Conservation (phyloP, 2,113 vertebrate genomes). For the Entelurus aequoreus region DNA sequence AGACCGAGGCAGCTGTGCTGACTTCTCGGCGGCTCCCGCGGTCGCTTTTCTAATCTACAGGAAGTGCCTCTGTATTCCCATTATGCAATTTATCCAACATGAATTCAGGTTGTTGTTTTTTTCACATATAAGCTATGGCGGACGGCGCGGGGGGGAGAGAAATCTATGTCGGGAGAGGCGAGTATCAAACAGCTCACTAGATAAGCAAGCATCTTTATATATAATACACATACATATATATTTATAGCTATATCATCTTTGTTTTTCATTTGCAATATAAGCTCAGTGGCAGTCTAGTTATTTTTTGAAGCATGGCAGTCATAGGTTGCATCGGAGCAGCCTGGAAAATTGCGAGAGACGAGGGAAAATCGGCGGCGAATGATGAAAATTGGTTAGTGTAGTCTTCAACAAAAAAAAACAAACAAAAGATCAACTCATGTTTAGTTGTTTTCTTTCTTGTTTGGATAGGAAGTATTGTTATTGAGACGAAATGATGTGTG, state of each 20-base stretch:
- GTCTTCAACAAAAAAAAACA: slow-evolving; percentile 38
- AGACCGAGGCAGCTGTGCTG: slow-evolving; percentile 58
- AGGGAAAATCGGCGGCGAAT: slow-evolving; percentile 35
- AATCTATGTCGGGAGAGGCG: slow-evolving; percentile 62
- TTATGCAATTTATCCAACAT: slow-evolving; percentile 82
- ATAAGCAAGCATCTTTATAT: slow-evolving; percentile 80
- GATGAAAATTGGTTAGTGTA: slow-evolving; percentile 43
- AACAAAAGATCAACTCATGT: slow-evolving; percentile 55
- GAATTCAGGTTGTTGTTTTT: slow-evolving; percentile 78
- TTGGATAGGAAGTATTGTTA: slow-evolving; percentile 78
- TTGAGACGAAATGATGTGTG: slow-evolving; percentile 77
- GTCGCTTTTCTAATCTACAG: slow-evolving; percentile 76
- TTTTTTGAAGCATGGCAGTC: slow-evolving; percentile 76
- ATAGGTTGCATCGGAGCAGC: slow-evolving; percentile 59
- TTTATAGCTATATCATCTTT: slow-evolving; percentile 75
- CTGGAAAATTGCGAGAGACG: slow-evolving; percentile 33
- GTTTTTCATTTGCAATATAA: slow-evolving; percentile 73
- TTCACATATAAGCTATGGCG: slow-evolving; percentile 79
- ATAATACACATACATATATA: slow-evolving; percentile 80
- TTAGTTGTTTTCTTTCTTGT: slow-evolving; percentile 68
- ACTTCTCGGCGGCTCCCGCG: slow-evolving; percentile 58
- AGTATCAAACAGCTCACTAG: slow-evolving; percentile 64
- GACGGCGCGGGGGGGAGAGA: slow-evolving; percentile 49
- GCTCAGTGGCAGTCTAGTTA: slow-evolving; percentile 83
- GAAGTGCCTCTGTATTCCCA: slow-evolving; percentile 82